These are phyloP conservation scores for Bos indicus DNA, from an alignment of 2,113 vertebrate species.

Conservation along the genomic window DNA sequence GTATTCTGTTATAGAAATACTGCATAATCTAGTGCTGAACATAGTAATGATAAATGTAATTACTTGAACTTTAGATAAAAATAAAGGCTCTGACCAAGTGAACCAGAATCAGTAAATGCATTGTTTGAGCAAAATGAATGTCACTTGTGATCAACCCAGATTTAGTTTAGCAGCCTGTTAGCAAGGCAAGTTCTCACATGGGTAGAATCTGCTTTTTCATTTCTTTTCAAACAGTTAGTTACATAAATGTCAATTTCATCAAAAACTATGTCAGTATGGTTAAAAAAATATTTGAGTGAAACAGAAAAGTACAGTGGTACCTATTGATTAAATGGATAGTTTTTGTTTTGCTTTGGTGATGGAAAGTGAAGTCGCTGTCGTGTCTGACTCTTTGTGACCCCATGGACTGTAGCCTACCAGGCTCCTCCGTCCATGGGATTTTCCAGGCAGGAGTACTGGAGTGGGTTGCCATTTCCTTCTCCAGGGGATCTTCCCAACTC, in stretches of 20 bases:
- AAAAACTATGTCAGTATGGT: not conserved
- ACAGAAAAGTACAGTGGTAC: not conserved
- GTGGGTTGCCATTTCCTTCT: too few relatives aligned
- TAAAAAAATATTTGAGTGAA: not conserved
- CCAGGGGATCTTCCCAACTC: too few relatives aligned
- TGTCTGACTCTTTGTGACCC: too few relatives aligned
- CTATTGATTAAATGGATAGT: not conserved
- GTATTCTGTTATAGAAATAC: not conserved
- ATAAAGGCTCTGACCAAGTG: not conserved
- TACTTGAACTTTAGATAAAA: not conserved
- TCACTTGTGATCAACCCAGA: not conserved
- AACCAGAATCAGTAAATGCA: not conserved
- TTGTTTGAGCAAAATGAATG: not conserved
- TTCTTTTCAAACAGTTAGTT: not conserved
- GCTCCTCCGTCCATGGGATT: too few relatives aligned
- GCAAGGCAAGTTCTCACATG: not conserved
- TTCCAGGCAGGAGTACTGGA: too few relatives aligned
- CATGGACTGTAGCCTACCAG: too few relatives aligned
- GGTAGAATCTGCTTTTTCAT: not conserved
- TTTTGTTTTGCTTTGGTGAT: not conserved
- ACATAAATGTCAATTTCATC: not conserved
- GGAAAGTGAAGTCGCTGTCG: too few relatives aligned
- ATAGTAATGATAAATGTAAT: not conserved
- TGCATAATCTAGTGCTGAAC: not conserved
- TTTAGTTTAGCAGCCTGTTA: not conserved